Evolutionary conservation across 2,113 vertebrate genomes (phyloP).

Genomic region (Ancistrus triradiatus): DNA sequence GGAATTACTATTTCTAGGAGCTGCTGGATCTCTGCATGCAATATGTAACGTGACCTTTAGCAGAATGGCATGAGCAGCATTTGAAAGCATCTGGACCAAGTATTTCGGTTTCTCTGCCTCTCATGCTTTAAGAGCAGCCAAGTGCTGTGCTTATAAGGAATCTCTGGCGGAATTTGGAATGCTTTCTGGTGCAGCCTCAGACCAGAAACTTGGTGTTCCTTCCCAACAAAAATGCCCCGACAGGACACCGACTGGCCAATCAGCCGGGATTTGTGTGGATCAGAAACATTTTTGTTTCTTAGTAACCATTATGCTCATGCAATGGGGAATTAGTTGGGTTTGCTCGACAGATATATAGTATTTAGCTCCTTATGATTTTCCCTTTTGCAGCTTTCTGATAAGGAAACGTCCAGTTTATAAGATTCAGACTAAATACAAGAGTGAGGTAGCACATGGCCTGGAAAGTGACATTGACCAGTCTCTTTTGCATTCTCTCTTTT

Average conservation of each 20-base stretch:
- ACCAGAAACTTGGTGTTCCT: slow-evolving; percentile 15
- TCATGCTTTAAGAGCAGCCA: neutral
- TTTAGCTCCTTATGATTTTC: too few species aligned
- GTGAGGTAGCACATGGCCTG: neutral
- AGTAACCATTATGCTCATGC: too few species aligned
- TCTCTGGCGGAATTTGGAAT: slow-evolving; percentile 37
- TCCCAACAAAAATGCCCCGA: neutral
- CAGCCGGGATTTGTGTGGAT: too few species aligned
- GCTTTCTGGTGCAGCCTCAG: slow-evolving; percentile 28
- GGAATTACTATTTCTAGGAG: too few species aligned
- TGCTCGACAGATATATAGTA: too few species aligned
- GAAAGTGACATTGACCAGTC: neutral
- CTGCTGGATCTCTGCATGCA: neutral
- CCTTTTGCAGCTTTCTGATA: too few species aligned
- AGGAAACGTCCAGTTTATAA: too few species aligned
- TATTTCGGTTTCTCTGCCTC: neutral
- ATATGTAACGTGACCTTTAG: neutral
- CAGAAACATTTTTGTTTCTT: too few species aligned
- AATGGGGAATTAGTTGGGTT: too few species aligned
- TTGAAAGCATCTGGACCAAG: slow-evolving; percentile 5
- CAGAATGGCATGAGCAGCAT: too few species aligned
- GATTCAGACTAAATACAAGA: neutral
- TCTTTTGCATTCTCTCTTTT: neutral
- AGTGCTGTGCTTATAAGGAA: slow-evolving; percentile 28
- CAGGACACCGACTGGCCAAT: neutral